Base-by-base conservation (phyloP, 1,140 invertebrate species). In the Cydia pomonella region DNA sequence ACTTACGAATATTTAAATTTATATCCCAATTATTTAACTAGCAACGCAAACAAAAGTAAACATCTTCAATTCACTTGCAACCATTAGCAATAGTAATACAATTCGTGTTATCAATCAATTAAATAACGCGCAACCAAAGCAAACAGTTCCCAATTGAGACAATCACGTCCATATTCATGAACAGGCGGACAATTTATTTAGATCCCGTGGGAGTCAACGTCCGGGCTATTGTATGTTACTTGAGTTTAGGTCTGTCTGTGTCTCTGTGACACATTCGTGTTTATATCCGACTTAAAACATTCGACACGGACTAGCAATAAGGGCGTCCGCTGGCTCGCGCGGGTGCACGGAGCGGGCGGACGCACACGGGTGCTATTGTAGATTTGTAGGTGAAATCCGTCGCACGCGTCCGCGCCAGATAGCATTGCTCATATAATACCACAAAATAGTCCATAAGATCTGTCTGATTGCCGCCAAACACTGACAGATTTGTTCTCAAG, bases 111-210 rank as follows among this genome's bases (percentile, higher is more conserved):
- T 16, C 21, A 27, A 33, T 38, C 27, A 18, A 63, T 41, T 33
- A 64, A 74, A 63, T 33, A 63, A 74, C 18, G 41, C n/a, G 64
- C 29, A 69, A 33, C 6, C 16, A 69, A 38, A 41, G 29, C 33
- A 69, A 66, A 29, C 27, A 18, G 16, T 66, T 69, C 16, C 73
- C 86, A 89, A 87, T 87, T 87, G 84, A 84, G 80, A 76, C 86
- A 87, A 87, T 87, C 79, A 87, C 25, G 18, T 16, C 18, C 29
- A 69, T 59, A 59, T 59, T 59, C 53, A 59, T 59, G 53, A 23
- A 50, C 47, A 50, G n/a, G 5, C 12, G n/a, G 47, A 1, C 47
- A n/a, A n/a, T 50, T 50, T 50, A 50, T 50, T 59, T 59, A 59
- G 21, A 23, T 21, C 53, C 53, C 6, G 53, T 59, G 53, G 53